phyloP scores from a whole-genome alignment of 2,113 vertebrate species.

The Rhinolophus sinicus region DNA sequence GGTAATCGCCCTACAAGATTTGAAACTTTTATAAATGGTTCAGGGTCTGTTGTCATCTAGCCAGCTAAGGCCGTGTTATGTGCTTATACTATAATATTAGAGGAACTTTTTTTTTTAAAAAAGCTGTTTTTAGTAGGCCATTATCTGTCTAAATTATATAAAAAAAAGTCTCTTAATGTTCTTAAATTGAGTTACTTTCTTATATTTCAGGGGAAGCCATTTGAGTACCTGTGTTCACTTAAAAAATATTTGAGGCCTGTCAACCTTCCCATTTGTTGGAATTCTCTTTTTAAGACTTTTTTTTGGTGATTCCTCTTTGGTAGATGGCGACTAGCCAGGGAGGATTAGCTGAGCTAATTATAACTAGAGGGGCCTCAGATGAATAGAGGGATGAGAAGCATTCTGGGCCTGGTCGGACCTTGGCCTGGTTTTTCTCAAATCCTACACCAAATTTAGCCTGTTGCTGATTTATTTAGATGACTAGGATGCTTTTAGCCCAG shows the following conservation, averaged over 20 bases:
- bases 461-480: slow-evolving; percentile 51
- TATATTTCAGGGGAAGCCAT: slow-evolving; percentile 30
- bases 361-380: slow-evolving; percentile 55
- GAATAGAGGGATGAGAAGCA: not conserved
- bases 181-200: slow-evolving; percentile 41
- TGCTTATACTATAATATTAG: slow-evolving; percentile 1
- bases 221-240: slow-evolving; percentile 44
- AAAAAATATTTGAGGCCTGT: slow-evolving; percentile 39
- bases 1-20: not conserved
- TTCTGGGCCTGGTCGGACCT: slow-evolving; percentile 43
- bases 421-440: slow-evolving; percentile 60
- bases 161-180: slow-evolving; percentile 56
- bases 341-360: slow-evolving; percentile 68
- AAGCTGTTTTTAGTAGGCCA: not conserved
- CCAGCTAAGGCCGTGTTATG: not conserved
- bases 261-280: slow-evolving; percentile 48
- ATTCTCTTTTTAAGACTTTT: slow-evolving; percentile 45
- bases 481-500: not conserved
- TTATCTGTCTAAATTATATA: slow-evolving; percentile 46
- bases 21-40: slow-evolving; percentile 54
- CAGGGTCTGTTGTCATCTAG: not conserved
- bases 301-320: slow-evolving; percentile 53
- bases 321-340: slow-evolving; percentile 51
- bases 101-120: not conserved
- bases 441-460: slow-evolving; percentile 54